These are phyloP conservation scores for Chitala chitala DNA, from an alignment of 2,113 vertebrate species.

Conservation along the genomic window DNA sequence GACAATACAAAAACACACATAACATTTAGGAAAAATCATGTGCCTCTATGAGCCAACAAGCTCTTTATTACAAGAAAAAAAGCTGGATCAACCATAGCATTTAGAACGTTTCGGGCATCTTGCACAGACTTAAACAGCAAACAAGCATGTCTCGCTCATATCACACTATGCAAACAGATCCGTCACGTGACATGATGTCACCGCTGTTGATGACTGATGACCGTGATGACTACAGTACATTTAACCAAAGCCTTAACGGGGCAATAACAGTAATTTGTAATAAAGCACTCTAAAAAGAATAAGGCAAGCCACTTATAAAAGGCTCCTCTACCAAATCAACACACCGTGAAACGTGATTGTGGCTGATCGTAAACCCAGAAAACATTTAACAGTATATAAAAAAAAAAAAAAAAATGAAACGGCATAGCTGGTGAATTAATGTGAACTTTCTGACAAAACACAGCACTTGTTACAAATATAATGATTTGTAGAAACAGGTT, in stretches of 20 bases:
- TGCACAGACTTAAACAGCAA: slow-evolving; percentile 9
- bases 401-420: too few species aligned
- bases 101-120: background rate
- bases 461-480: too few species aligned
- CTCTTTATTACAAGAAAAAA: background rate
- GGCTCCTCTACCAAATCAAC: too few species aligned
- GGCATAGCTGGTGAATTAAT: too few species aligned
- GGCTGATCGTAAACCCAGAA: background rate
- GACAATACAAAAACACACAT: too few species aligned
- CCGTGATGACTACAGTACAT: background rate
- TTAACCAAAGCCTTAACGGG: background rate
- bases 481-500: too few species aligned
- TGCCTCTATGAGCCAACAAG: background rate
- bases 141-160: slow-evolving; percentile 20
- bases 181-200: slow-evolving; percentile 12
- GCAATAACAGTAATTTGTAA: background rate
- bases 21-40: background rate
- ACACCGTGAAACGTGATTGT: background rate
- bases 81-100: background rate
- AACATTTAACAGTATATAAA: too few species aligned
- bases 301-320: too few species aligned
- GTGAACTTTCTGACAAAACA: too few species aligned
- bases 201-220: slow-evolving; percentile 8
- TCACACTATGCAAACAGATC: slow-evolving; percentile 1
- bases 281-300: background rate